Evolutionary conservation across 92 coral and sea anemone species (phyloP).

Genomic region (Parazoanthus atlanticus): DNA sequence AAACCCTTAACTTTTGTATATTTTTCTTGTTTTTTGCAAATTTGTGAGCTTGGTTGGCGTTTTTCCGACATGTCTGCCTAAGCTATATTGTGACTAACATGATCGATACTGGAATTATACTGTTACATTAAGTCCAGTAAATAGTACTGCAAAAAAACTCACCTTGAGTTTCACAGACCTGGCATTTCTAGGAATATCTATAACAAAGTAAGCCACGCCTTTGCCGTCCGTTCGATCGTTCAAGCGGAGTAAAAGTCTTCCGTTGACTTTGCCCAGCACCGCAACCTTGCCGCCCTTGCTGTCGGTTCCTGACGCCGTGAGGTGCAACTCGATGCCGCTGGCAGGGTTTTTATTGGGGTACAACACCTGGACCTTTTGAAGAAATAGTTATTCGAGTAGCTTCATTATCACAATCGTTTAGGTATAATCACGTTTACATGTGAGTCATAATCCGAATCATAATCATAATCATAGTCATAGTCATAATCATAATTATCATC

Average conservation of each 20-base stretch:
- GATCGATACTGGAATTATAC: no score
- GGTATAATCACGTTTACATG: neutral
- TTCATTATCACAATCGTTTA: no score
- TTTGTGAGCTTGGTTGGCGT: no score
- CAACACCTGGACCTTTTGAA: constrained; percentile 13
- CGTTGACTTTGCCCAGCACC: constrained; percentile 29
- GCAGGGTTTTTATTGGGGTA: constrained; percentile 28
- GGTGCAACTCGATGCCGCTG: neutral
- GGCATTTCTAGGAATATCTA: constrained; percentile 26
- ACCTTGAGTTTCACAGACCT: constrained; percentile 34
- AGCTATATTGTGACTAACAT: no score
- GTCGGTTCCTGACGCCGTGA: constrained; percentile 20
- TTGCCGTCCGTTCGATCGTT: neutral
- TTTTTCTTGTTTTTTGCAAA: no score
- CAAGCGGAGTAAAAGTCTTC: neutral
- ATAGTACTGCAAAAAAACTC: neutral
- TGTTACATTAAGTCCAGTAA: no score
- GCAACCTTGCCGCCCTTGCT: neutral
- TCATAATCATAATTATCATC: neutral
- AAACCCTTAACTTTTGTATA: no score
- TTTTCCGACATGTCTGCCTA: no score
- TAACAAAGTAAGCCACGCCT: constrained; percentile 12
- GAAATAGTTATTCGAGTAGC: neutral
- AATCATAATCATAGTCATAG: neutral
- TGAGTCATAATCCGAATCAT: neutral